A percentile compares a stretch with the other conserved stretches of the same genome.
phyloP scores from a whole-genome alignment of 2,113 vertebrate species.

The Anser brachyrhynchus region DNA sequence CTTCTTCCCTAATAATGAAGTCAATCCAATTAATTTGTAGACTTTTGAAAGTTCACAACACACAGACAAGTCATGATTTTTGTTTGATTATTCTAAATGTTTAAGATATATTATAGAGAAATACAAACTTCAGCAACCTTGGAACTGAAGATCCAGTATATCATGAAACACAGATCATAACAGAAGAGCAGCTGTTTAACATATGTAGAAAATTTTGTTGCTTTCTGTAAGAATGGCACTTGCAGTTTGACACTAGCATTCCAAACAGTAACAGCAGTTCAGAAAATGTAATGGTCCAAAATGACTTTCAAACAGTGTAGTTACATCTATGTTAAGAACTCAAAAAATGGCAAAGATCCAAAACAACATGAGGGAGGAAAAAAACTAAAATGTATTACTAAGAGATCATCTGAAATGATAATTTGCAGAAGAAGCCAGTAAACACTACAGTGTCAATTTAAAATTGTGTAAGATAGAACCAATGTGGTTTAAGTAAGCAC shows the following conservation, averaged over 20 bases:
- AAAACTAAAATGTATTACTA: not conserved
- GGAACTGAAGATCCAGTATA: not conserved
- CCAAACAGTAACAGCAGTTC: not conserved
- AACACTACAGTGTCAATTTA: not conserved
- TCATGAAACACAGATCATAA: not conserved
- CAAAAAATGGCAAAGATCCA: not conserved
- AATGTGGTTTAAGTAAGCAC: not conserved
- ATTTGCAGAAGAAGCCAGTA: not conserved
- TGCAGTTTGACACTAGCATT: not conserved
- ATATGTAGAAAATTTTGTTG: not conserved
- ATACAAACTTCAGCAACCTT: not conserved
- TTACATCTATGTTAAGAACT: not conserved
- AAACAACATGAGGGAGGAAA: not conserved
- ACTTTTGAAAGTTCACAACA: not conserved
- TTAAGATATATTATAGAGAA: not conserved
- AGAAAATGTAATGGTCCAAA: slow-evolving; percentile 31
- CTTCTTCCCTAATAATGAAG: not conserved
- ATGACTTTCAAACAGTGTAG: slow-evolving; percentile 13
- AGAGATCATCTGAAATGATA: not conserved
- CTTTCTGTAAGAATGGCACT: not conserved
- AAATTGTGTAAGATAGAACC: not conserved
- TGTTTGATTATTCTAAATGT: not conserved
- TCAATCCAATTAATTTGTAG: not conserved
- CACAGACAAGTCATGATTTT: not conserved
- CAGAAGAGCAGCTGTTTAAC: not conserved